Evolutionary conservation across 2,113 vertebrate genomes (phyloP).

Genomic region (Gasterosteus aculeatus): DNA sequence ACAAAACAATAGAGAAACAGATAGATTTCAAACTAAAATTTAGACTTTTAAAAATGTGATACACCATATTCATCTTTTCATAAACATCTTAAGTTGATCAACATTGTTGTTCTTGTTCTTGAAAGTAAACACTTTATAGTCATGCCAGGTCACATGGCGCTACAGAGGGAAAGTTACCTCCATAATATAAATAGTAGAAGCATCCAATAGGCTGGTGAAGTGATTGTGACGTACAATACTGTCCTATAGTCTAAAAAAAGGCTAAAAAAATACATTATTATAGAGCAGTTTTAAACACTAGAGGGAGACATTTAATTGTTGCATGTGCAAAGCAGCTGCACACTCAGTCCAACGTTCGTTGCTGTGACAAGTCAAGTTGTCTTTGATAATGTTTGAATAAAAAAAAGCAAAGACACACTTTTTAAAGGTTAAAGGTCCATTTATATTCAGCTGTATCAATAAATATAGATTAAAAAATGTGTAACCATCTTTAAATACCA

Average conservation of each 20-base stretch:
- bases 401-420: conserved; percentile 32
- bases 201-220: conserved; percentile 5
- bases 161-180: neutral
- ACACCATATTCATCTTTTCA: conserved; percentile 24
- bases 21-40: neutral
- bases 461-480: conserved; percentile 71
- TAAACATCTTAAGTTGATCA: conserved; percentile 27
- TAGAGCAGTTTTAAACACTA: conserved; percentile 48
- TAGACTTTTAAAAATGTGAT: conserved; percentile 9
- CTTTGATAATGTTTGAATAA: conserved; percentile 19
- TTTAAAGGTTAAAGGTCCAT: conserved; percentile 51
- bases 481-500: conserved; percentile 70
- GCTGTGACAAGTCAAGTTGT: conserved; percentile 24
- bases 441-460: conserved; percentile 67
- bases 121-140: conserved; percentile 9
- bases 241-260: neutral
- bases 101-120: conserved; percentile 22
- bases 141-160: neutral
- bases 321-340: conserved; percentile 41
- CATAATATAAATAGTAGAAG: neutral
- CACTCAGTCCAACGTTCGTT: conserved; percentile 26
- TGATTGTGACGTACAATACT: conserved; percentile 3
- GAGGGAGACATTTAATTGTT: conserved; percentile 71
- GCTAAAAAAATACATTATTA: neutral
- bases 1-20: neutral